A percentile compares a stretch with the other conserved stretches of the same genome.
phyloP scores from a whole-genome alignment of 2,113 vertebrate species.

The Illadopsis cleaveri region DNA sequence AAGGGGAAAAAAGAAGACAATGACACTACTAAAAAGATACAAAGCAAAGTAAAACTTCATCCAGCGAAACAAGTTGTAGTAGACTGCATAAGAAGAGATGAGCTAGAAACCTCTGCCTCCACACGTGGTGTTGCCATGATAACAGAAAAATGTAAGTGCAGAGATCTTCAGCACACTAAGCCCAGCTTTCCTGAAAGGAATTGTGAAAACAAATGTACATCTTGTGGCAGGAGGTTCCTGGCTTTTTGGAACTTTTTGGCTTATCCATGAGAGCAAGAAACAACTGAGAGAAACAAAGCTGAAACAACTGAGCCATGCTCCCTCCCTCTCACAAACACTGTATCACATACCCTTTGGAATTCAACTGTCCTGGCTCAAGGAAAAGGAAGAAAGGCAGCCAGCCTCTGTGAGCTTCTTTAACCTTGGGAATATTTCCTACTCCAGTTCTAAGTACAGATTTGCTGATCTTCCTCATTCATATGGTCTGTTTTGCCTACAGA shows the following conservation, averaged over 20 bases:
- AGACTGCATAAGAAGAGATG: not conserved
- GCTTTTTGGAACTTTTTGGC: not conserved
- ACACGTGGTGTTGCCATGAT: not conserved
- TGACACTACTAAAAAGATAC: not conserved
- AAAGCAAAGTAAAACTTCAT: not conserved
- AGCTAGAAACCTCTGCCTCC: not conserved
- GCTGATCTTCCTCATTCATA: not conserved
- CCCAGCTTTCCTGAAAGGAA: not conserved
- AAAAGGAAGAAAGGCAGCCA: not conserved
- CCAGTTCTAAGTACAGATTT: not conserved
- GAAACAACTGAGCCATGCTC: not conserved
- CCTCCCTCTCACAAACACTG: not conserved
- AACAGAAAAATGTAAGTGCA: not conserved
- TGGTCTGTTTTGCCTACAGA: not conserved
- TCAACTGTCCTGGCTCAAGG: not conserved
- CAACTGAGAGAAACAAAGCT: not conserved
- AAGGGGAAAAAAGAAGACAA: not conserved
- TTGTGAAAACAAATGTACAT: not conserved
- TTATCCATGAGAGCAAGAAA: not conserved
- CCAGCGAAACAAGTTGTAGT: not conserved
- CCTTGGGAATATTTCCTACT: not conserved
- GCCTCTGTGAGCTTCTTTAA: not conserved
- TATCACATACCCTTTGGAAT: accelerated
- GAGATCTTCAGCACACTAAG: not conserved
- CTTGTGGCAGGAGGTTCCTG: not conserved